A percentile compares a stretch with the other conserved stretches of the same genome.
phyloP scores from a whole-genome alignment of 2,113 vertebrate species.

The Xiphias gladius region DNA sequence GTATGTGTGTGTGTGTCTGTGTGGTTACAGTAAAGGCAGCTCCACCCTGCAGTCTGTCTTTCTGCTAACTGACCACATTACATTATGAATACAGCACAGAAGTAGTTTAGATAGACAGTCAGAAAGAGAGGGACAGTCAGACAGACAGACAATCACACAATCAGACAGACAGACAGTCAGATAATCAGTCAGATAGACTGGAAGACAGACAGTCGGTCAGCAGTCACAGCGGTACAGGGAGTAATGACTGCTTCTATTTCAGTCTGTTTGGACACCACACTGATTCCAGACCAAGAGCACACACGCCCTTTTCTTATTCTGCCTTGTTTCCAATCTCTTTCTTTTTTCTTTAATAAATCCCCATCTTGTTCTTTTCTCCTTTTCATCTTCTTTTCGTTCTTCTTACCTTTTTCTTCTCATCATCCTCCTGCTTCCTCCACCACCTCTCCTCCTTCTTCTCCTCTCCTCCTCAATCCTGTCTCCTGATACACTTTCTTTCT shows the following conservation, averaged over 20 bases:
- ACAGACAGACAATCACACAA: background rate
- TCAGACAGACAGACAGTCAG: background rate
- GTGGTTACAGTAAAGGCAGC: conserved; percentile 58
- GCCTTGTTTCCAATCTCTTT: background rate
- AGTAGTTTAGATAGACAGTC: background rate
- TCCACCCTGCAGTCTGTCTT: conserved; percentile 69
- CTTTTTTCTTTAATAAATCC: background rate
- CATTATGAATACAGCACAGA: conserved; percentile 15
- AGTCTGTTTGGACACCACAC: conserved; percentile 59
- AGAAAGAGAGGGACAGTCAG: background rate
- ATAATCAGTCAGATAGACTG: background rate
- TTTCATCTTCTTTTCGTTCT: background rate
- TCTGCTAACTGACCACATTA: conserved; percentile 58
- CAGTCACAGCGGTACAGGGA: conserved; percentile 36
- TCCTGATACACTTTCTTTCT: background rate
- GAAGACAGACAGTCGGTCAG: conserved; percentile 6
- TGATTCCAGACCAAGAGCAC: conserved; percentile 42
- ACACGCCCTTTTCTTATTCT: conserved; percentile 26
- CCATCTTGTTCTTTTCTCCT: background rate
- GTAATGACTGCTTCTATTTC: conserved; percentile 73
- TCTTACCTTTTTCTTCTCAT: background rate
- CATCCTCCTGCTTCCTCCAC: background rate
- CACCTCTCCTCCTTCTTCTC: background rate
- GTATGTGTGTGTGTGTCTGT: conserved; percentile 11
- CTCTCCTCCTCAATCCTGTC: background rate